Percentiles rank a stretch among this genome's conserved stretches.
Conservation (phyloP, 2,888 invertebrate species). For the Agonopterix alstromeriana region DNA sequence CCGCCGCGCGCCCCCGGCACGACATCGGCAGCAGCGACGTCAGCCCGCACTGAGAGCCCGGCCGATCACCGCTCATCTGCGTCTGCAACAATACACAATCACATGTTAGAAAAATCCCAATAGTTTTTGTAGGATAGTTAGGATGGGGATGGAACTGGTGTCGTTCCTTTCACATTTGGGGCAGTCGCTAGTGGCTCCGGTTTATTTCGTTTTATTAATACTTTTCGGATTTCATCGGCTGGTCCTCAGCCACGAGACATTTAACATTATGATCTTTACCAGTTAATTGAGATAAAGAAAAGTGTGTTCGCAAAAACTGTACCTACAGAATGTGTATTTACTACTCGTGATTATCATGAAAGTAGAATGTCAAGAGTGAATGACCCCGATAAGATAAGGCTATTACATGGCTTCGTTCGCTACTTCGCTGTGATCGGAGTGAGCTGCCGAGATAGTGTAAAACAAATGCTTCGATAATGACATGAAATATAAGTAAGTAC, state of each 20-base stretch:
- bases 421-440: conserved; percentile 35
- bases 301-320: too few relatives aligned
- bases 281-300: too few relatives aligned
- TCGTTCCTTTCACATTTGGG: not conserved
- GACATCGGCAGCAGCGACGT: conserved; percentile 85
- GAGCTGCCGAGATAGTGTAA: conserved; percentile 19
- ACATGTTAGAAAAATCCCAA: not conserved
- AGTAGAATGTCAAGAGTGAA: conserved; percentile 69
- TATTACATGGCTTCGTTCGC: conserved; percentile 34
- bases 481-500: not conserved
- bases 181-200: too few relatives aligned
- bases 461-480: not conserved
- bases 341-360: conserved; percentile 27
- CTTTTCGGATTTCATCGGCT: too few relatives aligned
- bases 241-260: too few relatives aligned
- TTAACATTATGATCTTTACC: too few relatives aligned
- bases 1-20: conserved; percentile 87
- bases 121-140: too few relatives aligned
- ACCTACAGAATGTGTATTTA: not conserved
- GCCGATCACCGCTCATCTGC: conserved; percentile 75
- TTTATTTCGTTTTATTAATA: too few relatives aligned
- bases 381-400: conserved; percentile 60
- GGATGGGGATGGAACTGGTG: not conserved
- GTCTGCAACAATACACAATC: conserved; percentile 48
- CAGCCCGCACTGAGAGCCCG: conserved; percentile 79